These are phyloP conservation scores for Salticus scenicus DNA, from an alignment of 2,888 invertebrate species.

Conservation along the genomic window DNA sequence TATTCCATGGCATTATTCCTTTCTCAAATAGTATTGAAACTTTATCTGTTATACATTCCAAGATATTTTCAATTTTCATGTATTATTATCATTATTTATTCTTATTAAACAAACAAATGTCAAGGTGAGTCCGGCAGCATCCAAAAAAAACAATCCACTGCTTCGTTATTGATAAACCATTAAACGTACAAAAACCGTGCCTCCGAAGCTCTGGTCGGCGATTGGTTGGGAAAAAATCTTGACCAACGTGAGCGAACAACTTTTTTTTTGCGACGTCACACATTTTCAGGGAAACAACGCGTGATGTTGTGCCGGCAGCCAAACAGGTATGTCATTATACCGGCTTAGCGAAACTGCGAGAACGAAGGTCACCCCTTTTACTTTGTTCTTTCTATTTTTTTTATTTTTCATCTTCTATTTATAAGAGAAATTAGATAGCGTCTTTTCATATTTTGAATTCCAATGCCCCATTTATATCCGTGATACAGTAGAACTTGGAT, in stretches of 20 bases:
- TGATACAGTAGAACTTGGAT: too few relatives aligned
- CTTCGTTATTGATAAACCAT: constrained; percentile 1
- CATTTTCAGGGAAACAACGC: background rate
- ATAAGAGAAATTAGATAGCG: too few relatives aligned
- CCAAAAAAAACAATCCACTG: background rate
- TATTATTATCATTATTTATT: too few relatives aligned
- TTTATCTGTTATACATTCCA: too few relatives aligned
- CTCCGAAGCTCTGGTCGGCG: background rate
- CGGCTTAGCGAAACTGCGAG: background rate
- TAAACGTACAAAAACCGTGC: constrained; percentile 3
- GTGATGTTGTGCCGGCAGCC: constrained; percentile 8
- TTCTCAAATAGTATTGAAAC: too few relatives aligned
- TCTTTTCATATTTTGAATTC: too few relatives aligned
- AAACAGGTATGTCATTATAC: constrained; percentile 8
- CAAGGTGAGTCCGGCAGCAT: too few relatives aligned
- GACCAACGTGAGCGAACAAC: constrained; percentile 2
- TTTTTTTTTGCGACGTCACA: background rate
- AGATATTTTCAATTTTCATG: too few relatives aligned
- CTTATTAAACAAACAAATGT: too few relatives aligned
- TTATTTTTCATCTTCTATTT: too few relatives aligned
- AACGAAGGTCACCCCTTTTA: background rate
- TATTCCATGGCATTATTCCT: too few relatives aligned
- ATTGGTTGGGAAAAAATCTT: constrained; percentile 8
- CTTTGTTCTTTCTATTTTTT: background rate
- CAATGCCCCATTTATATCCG: too few relatives aligned